Base-by-base conservation (phyloP, 1,140 invertebrate genomes). In the Sminthurinus signatus region DNA sequence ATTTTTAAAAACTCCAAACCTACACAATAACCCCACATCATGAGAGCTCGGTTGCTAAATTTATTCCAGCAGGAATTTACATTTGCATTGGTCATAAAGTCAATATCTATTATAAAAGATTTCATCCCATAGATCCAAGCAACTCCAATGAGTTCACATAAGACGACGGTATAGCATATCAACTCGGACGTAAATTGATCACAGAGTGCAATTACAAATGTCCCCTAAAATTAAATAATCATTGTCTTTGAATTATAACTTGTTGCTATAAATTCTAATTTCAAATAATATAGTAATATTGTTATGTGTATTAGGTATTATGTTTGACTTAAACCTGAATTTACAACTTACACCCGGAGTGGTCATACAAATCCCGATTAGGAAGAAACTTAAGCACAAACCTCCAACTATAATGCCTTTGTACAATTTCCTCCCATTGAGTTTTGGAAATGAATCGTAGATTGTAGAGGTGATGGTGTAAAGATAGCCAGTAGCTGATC, bases 141-240 rank as follows among this genome's bases (percentile, higher is more conserved):
- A 3, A 90, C 75, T 12, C 81, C 85, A 28, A 83, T 76, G 8
- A 87, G 81, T 76, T 91, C 87, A 21, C 84, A 77, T 14, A 86
- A 23, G 0, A 86, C 82, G 27, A 89, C 78, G 56, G 89, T 81
- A 57, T 89, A 82, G 19, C 88, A 83, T 59, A 89, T 83, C 66
- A 90, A 88, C 0, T 87, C 88, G n/a, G 85, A 86, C 4, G 85
- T 89, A 74, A 88, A 95, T 71, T 85, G 84, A 75, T 96, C 91
- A 27, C 94, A 84, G 17, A 95, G 76, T 58, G 84, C 87, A 31
- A 95, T 78, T 88, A 90, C 44, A 88, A 78, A 3, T 88, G 77
- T 10, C 88, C 86, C 0, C 84, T 75, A 72, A 88, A 90, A 46
- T 85, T 84, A 17, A 76, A 60, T 0, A 76, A 50, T 57, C 85